Conservation (phyloP, 1,140 invertebrate species). For the Oncopodura yosiiana region DNA sequence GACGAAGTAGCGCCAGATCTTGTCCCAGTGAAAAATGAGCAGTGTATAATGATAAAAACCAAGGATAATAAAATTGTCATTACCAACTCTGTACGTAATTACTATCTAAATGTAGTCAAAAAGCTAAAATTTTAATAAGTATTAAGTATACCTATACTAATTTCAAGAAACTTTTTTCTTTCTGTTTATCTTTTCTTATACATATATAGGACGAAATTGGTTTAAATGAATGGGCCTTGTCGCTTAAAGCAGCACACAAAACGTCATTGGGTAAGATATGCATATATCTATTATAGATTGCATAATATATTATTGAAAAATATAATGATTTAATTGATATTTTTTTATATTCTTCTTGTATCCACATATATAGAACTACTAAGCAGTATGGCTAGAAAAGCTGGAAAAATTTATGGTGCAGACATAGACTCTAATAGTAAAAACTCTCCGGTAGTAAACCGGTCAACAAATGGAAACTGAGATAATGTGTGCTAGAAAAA, state of each 20-base stretch:
- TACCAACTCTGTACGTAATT: slow-evolving; percentile 73
- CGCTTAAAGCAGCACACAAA: slow-evolving; percentile 81
- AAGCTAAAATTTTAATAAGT: not conserved
- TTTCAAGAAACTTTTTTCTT: slow-evolving; percentile 12
- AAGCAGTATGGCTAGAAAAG: slow-evolving; percentile 88
- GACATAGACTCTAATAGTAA: slow-evolving; percentile 41
- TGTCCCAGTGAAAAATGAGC: slow-evolving; percentile 79
- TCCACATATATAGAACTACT: no score
- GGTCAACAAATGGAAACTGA: slow-evolving; percentile 34
- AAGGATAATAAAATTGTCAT: slow-evolving; percentile 82
- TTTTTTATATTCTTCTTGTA: no score
- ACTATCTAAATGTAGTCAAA: not conserved
- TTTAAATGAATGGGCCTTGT: slow-evolving; percentile 87
- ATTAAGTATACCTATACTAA: slow-evolving; percentile 6
- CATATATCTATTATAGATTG: no score
- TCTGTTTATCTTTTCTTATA: slow-evolving; percentile 36
- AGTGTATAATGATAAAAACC: slow-evolving; percentile 81
- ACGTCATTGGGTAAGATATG: no score
- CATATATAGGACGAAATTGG: slow-evolving; percentile 93
- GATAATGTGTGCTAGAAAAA: no score
- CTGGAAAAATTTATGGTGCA: slow-evolving; percentile 91
- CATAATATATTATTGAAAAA: no score
- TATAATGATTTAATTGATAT: no score
- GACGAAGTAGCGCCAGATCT: slow-evolving; percentile 78
- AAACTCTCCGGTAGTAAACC: slow-evolving; percentile 25